Evolutionary conservation across 2,113 vertebrate species (phyloP).

Genomic region (Oceanites oceanicus): DNA sequence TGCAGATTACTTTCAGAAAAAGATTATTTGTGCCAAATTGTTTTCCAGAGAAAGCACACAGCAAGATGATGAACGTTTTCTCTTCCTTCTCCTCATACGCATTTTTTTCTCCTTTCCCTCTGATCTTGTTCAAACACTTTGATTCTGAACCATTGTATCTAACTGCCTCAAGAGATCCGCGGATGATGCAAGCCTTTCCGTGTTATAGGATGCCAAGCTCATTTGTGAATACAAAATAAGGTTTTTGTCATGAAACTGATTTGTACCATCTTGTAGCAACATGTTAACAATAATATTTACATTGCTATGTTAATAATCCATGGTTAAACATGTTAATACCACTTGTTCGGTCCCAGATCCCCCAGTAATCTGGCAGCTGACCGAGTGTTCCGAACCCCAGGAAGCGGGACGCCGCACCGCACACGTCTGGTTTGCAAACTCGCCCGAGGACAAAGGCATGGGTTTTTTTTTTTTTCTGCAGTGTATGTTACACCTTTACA

Average conservation of each 20-base stretch:
- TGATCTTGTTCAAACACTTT: neutral
- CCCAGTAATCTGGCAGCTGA: neutral
- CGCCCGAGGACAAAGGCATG: neutral
- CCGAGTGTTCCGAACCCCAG: neutral
- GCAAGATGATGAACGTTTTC: neutral
- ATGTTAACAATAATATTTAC: neutral
- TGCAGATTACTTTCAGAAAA: neutral
- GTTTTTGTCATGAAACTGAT: neutral
- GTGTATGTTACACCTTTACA: neutral
- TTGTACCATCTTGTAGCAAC: neutral
- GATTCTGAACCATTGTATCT: neutral
- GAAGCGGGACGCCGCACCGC: fast-evolving
- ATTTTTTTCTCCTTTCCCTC: neutral
- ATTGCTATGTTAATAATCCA: neutral
- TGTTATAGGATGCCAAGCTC: neutral
- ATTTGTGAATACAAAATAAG: neutral
- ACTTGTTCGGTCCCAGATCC: neutral
- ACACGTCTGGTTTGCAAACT: neutral
- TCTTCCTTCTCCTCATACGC: neutral
- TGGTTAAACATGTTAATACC: neutral
- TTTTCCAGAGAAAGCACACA: neutral
- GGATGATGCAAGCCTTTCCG: neutral
- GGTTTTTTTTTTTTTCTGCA: no score
- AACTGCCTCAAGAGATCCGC: neutral
- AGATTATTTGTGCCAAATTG: neutral